Base-by-base conservation (phyloP, 1,140 invertebrate genomes). In the Stegodyphus dumicola region DNA sequence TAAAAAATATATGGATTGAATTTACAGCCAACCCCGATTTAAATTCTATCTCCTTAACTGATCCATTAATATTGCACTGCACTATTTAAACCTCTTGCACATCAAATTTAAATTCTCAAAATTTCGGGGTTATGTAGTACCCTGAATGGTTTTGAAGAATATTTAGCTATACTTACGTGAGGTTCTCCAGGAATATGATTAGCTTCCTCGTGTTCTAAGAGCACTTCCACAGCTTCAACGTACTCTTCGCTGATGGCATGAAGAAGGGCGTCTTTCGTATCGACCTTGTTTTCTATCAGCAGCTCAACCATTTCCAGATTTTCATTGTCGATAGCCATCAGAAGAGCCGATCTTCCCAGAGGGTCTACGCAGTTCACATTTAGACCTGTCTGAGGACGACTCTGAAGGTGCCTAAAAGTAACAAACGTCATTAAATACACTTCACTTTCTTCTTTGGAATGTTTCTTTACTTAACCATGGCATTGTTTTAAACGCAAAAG, bases 251-350 rank as follows among this genome's bases (percentile, higher is more conserved):
- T 97, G 88, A 99, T 99, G 85, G 98, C 98, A 90, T 99, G 97
- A 76, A 99, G 92, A 10, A 99, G 93, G 0, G 97, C 97, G 91
- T 99, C 97, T 89, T 96, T 95, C 0, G 96, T 98, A 90, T 97
- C 94, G 53, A 96, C 94, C 88, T 88, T 93, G 89, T 95, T 93
- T 90, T 96, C 95, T 80, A 99, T 95, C 85, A 99, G 92, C 81
- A 99, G 91, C 89, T 99, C 97, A 13, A 99, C 96, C 97, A 99
- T 99, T 91, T 99, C 98, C 86, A 99, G 93, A 91, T 99, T 99
- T 92, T 99, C 98, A 92, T 99, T 99, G 92, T 99, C 98, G 87
- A 99, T 99, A 85, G 98, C 97, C 95, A 98, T 98, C 74, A 98
- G 93, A 6, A 98, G 93, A 0, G 96, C 97, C 69, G 95, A 96